Percentiles rank a stretch among this genome's conserved stretches.
Evolutionary conservation across 2,888 invertebrate genomes (phyloP).

Genomic region (Frankliniella fusca): DNA sequence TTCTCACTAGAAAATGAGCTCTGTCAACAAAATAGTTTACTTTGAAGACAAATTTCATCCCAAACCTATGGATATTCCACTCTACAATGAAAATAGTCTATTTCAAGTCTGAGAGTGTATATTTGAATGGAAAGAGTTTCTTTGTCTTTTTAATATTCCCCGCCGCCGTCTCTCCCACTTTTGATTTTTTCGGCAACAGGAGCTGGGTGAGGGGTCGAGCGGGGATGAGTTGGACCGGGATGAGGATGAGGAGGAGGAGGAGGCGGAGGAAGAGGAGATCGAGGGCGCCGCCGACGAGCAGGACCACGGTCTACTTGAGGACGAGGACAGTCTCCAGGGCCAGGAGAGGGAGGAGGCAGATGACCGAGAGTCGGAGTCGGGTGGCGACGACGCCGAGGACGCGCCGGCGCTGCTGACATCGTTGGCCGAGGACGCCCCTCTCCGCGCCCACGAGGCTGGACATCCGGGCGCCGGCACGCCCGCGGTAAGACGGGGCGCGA

Average conservation of each 20-base stretch:
- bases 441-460: too few species aligned
- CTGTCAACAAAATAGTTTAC: too few species aligned
- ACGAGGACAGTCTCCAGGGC: conserved; percentile 3
- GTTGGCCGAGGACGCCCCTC: neutral
- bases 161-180: too few species aligned
- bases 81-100: too few species aligned
- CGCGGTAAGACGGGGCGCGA: too few species aligned
- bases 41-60: too few species aligned
- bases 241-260: neutral
- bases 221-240: neutral
- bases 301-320: neutral
- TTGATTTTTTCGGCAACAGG: neutral
- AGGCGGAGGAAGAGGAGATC: neutral
- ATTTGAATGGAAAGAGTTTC: too few species aligned
- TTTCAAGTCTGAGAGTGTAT: too few species aligned
- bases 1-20: too few species aligned
- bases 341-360: neutral
- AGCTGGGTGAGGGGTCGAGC: neutral
- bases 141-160: too few species aligned
- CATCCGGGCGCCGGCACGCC: too few species aligned
- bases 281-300: neutral
- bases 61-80: too few species aligned
- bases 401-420: neutral
- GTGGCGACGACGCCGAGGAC: neutral
- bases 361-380: neutral